These are phyloP conservation scores for Petrosia ficiformis DNA, from an alignment of 37 sponge, comb jelly and placozoan genomes.

Conservation along the genomic window DNA sequence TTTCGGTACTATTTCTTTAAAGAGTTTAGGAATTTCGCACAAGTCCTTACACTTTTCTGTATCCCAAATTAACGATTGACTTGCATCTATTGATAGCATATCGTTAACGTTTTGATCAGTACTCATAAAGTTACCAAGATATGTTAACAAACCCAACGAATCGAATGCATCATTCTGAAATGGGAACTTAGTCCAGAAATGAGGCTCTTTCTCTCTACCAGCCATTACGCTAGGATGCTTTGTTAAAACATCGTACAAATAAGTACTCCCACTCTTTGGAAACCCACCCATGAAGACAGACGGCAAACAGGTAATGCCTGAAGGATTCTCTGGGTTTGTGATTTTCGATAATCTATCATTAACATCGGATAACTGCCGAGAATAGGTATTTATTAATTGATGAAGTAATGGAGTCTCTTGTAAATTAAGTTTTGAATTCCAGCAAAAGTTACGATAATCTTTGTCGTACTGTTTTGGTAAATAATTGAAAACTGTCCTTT, in stretches of 20 bases:
- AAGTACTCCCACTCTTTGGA: conserved; percentile 62
- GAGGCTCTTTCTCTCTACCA: conserved; percentile 55
- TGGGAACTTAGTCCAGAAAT: conserved; percentile 42
- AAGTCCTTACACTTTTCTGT: neutral
- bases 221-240: conserved; percentile 19
- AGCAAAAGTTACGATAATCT: neutral
- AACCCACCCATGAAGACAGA: conserved; percentile 60
- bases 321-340: too few relatives aligned
- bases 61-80: neutral
- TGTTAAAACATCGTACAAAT: conserved; percentile 47
- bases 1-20: conserved; percentile 13
- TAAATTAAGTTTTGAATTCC: neutral
- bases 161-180: neutral
- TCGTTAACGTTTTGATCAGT: neutral
- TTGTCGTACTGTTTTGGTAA: neutral
- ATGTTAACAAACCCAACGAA: neutral
- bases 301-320: conserved; percentile 50
- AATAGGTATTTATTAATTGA: too few relatives aligned
- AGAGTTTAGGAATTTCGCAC: neutral
- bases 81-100: neutral
- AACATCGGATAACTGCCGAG: too few relatives aligned
- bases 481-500: too few relatives aligned
- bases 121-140: neutral
- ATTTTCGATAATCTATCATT: too few relatives aligned
- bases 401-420: too few relatives aligned